phyloP scores from a whole-genome alignment of 2,888 invertebrate species.

The Idaea straminata region DNA sequence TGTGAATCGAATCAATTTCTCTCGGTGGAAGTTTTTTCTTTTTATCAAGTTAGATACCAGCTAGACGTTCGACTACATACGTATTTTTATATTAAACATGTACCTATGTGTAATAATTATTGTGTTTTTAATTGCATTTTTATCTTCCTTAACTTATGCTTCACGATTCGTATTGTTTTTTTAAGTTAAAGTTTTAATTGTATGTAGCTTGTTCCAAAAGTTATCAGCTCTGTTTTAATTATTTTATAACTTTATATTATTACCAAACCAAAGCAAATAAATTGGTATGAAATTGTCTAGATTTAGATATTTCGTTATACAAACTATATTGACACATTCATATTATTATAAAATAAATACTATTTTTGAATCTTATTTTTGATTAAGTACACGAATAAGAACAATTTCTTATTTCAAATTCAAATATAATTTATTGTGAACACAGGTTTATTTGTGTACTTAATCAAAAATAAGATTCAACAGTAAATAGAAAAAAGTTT shows the following conservation, averaged over 20 bases:
- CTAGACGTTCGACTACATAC: constrained; percentile 33
- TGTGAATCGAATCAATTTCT: constrained; percentile 61
- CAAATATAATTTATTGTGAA: no score
- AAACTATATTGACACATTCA: no score
- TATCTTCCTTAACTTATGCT: constrained; percentile 5
- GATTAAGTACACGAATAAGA: no score
- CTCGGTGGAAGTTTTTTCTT: constrained; percentile 49
- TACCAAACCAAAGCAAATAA: no score
- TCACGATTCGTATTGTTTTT: background rate
- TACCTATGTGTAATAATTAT: constrained; percentile 25
- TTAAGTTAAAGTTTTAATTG: background rate
- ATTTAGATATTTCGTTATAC: no score
- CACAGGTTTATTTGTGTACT: no score
- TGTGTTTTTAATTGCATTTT: constrained; percentile 18
- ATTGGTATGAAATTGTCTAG: no score
- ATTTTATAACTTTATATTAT: no score
- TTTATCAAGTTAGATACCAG: constrained; percentile 40
- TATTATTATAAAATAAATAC: no score
- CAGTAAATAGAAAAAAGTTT: background rate
- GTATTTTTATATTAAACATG: constrained; percentile 15
- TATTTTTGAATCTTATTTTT: no score
- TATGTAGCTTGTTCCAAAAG: background rate
- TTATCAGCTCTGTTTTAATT: background rate
- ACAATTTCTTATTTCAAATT: no score
- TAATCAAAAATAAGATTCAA: background rate